Percentiles rank a stretch among this genome's conserved stretches.
Evolutionary conservation across 2,113 vertebrate genomes (phyloP).

Genomic region (Chloropsis cyanopogon): DNA sequence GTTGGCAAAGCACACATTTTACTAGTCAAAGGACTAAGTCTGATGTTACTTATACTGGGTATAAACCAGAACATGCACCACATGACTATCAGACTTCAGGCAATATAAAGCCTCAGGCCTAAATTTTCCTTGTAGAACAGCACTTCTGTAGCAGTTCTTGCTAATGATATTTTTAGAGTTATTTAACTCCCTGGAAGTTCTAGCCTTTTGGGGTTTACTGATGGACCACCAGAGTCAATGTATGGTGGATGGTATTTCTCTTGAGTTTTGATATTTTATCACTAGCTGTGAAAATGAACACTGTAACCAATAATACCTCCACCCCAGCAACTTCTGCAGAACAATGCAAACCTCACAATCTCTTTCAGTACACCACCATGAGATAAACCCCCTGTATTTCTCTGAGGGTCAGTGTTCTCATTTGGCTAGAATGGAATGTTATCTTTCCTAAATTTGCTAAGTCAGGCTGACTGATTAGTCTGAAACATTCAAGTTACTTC

Average conservation of each 20-base stretch:
- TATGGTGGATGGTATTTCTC: not conserved
- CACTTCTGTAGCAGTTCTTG: not conserved
- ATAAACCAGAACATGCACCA: not conserved
- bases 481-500: not conserved
- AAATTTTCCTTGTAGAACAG: not conserved
- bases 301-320: not conserved
- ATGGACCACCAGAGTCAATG: not conserved
- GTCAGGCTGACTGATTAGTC: not conserved
- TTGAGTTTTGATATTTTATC: not conserved
- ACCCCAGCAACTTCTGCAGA: not conserved
- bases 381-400: not conserved
- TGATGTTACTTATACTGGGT: not conserved
- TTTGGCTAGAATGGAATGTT: conserved; percentile 9
- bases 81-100: not conserved
- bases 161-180: not conserved
- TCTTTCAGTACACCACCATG: not conserved
- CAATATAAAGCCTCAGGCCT: not conserved
- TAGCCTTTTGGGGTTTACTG: not conserved
- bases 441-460: not conserved
- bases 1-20: not conserved
- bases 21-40: not conserved
- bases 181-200: not conserved
- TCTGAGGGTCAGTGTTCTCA: not conserved
- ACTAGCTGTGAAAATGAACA: not conserved
- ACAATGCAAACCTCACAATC: not conserved